Evolutionary conservation across 2,113 vertebrate genomes (phyloP).

Genomic region (Candoia aspera): DNA sequence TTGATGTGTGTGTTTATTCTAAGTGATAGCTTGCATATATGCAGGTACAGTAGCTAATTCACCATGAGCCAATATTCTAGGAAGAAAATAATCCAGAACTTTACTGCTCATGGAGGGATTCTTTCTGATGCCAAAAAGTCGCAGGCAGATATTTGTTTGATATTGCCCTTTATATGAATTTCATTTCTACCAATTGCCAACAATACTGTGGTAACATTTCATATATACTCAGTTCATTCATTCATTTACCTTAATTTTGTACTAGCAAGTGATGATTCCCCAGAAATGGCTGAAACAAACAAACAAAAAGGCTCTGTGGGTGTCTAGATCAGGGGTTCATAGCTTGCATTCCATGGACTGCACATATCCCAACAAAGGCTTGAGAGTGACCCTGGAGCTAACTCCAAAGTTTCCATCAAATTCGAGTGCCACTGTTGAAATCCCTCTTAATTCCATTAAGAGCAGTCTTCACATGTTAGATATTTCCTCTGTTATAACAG

Average conservation of each 20-base stretch:
- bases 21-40: slow-evolving; percentile 18
- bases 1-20: not conserved
- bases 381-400: too few species aligned
- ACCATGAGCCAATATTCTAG: not conserved
- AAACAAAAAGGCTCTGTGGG: not conserved
- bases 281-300: not conserved
- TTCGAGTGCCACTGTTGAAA: too few species aligned
- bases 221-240: not conserved
- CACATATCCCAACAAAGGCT: too few species aligned
- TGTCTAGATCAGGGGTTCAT: not conserved
- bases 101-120: slow-evolving; percentile 4
- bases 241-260: not conserved
- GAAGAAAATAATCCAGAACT: not conserved
- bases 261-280: not conserved
- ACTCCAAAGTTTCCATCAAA: too few species aligned
- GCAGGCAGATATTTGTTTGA: not conserved
- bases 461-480: too few species aligned
- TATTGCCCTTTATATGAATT: slow-evolving; percentile 13
- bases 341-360: not conserved
- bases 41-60: slow-evolving; percentile 1
- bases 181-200: slow-evolving; percentile 14
- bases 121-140: slow-evolving; percentile 19
- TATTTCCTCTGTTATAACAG: too few species aligned
- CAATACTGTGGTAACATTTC: not conserved
- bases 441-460: too few species aligned